A percentile compares a stretch with the other conserved stretches of the same genome.
These are phyloP conservation scores for Melanotaenia pygmaea DNA, from an alignment of 2,797 vertebrate genomes.

Conservation along the genomic window DNA sequence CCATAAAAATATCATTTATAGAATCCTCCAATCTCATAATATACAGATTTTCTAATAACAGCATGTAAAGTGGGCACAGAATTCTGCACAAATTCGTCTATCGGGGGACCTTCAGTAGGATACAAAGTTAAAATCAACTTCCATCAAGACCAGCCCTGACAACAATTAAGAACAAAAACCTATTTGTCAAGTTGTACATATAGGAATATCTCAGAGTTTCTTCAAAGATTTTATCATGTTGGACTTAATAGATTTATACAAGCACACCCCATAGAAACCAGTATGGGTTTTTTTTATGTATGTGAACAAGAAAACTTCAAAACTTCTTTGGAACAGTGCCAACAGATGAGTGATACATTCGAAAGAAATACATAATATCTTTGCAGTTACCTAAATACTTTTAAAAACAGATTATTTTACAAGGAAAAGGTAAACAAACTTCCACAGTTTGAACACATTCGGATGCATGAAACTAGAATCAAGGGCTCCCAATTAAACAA, in stretches of 20 bases:
- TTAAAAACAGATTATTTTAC: neutral
- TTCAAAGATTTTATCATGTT: constrained; percentile 13
- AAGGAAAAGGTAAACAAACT: neutral
- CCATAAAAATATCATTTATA: too few relatives aligned
- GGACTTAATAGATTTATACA: constrained; percentile 24
- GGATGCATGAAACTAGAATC: neutral
- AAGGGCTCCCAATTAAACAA: neutral
- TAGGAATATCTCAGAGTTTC: constrained; percentile 10
- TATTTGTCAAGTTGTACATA: constrained; percentile 35
- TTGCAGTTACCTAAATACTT: neutral
- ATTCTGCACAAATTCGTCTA: too few relatives aligned
- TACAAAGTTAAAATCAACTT: too few relatives aligned
- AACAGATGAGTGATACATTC: neutral
- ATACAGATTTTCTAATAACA: too few relatives aligned
- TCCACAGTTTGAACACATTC: neutral
- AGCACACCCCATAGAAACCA: neutral
- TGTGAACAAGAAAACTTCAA: neutral
- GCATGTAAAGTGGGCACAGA: too few relatives aligned
- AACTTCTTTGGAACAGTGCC: neutral
- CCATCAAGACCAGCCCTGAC: constrained; percentile 7
- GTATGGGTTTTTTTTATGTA: neutral
- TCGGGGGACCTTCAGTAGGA: too few relatives aligned
- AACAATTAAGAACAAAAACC: constrained; percentile 4
- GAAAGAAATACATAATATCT: neutral
- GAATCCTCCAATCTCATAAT: too few relatives aligned